These are phyloP conservation scores for Canis aureus DNA, from an alignment of 2,113 vertebrate genomes.

Conservation along the genomic window DNA sequence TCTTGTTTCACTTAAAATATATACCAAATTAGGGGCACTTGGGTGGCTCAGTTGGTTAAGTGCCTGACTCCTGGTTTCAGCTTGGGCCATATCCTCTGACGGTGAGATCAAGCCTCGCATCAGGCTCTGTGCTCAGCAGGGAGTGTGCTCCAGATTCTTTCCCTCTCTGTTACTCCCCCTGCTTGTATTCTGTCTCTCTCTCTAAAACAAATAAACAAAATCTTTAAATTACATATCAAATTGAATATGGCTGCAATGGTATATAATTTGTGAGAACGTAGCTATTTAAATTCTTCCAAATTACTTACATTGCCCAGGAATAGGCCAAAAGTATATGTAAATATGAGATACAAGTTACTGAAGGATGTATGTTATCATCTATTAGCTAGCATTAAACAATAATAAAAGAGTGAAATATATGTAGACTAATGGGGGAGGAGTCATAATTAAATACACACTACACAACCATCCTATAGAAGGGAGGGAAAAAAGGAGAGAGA, in stretches of 20 bases:
- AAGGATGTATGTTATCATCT: not conserved
- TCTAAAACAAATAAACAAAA: not conserved
- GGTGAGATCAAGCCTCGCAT: not conserved
- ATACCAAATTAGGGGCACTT: not conserved
- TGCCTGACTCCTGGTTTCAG: not conserved
- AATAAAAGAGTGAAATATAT: not conserved
- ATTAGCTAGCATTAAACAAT: not conserved
- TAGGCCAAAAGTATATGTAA: not conserved
- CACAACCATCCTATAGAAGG: not conserved
- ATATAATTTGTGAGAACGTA: not conserved
- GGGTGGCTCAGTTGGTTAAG: not conserved
- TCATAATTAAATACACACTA: not conserved
- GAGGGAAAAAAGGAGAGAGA: not conserved
- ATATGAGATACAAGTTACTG: not conserved
- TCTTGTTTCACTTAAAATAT: slow-evolving; percentile 14
- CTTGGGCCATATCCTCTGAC: not conserved
- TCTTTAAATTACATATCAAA: not conserved
- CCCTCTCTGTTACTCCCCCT: not conserved
- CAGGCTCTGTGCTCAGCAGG: not conserved
- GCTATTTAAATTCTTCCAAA: not conserved
- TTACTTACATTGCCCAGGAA: not conserved
- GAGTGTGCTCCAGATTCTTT: not conserved
- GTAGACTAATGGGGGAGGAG: not conserved
- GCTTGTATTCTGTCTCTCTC: not conserved
- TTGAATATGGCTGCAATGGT: not conserved